A percentile compares a stretch with the other conserved stretches of the same genome.
phyloP scores from a whole-genome alignment of 2,888 invertebrate species.

The Sericinus montela region DNA sequence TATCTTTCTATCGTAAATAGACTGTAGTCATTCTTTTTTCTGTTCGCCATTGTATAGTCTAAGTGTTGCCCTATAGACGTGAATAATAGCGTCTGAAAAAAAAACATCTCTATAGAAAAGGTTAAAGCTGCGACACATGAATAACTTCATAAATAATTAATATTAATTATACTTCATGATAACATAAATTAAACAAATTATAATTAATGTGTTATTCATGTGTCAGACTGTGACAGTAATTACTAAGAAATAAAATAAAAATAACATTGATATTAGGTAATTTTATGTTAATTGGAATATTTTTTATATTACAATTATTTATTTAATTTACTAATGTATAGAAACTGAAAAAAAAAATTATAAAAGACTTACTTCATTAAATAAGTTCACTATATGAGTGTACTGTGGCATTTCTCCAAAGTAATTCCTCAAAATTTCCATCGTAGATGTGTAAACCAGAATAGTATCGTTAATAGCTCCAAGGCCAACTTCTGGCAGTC shows the following conservation, averaged over 20 bases:
- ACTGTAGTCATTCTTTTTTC: conserved; percentile 44
- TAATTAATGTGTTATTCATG: too few relatives aligned
- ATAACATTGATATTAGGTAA: too few relatives aligned
- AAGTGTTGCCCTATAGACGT: conserved; percentile 89
- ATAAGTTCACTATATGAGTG: conserved; percentile 83
- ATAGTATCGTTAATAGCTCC: conserved; percentile 90
- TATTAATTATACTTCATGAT: too few relatives aligned
- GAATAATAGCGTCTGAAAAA: conserved; percentile 67
- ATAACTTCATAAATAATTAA: too few relatives aligned
- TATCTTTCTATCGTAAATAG: conserved; percentile 90
- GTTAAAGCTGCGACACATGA: too few relatives aligned
- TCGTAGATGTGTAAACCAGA: conserved; percentile 85
- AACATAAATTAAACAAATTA: too few relatives aligned
- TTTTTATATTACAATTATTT: too few relatives aligned
- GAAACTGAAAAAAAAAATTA: too few relatives aligned
- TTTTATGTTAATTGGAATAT: too few relatives aligned
- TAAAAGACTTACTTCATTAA: conserved; percentile 82
- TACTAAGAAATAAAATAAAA: too few relatives aligned
- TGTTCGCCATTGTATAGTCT: conserved; percentile 83
- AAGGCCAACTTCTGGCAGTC: conserved; percentile 81
- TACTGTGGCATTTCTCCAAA: conserved; percentile 86
- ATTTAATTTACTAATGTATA: too few relatives aligned
- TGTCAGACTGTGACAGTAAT: too few relatives aligned
- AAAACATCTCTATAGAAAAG: neutral
- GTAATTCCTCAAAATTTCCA: conserved; percentile 83